Percentiles rank a stretch among this genome's conserved stretches.
Conservation (phyloP, 2,888 invertebrate species). For the Augochlorella aurata region DNA sequence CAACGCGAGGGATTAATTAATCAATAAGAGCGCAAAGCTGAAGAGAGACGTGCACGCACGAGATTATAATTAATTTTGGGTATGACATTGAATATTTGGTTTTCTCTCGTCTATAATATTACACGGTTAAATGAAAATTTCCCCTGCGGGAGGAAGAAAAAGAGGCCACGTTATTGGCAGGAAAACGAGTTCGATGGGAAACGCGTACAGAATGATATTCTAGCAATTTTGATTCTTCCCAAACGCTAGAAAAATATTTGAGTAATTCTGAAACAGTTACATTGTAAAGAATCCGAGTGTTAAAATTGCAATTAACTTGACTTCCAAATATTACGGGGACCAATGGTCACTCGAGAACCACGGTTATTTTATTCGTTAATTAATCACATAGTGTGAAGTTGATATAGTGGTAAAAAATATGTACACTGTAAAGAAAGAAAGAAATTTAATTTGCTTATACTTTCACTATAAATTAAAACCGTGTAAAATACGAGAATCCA, state of each 20-base stretch:
- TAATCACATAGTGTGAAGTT: too few relatives aligned
- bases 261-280: background rate
- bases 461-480: too few relatives aligned
- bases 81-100: background rate
- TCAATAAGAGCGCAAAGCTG: background rate
- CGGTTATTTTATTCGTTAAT: too few relatives aligned
- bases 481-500: too few relatives aligned
- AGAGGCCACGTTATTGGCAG: background rate
- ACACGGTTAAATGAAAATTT: background rate
- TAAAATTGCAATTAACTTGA: background rate
- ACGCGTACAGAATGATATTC: background rate
- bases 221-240: background rate
- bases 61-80: slow-evolving; percentile 1
- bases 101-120: background rate
- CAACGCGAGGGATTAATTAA: background rate
- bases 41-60: background rate
- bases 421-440: too few relatives aligned
- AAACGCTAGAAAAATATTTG: background rate
- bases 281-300: background rate
- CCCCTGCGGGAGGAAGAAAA: background rate
- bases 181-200: background rate
- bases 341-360: background rate
- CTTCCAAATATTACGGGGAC: background rate
- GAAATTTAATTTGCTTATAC: too few relatives aligned
- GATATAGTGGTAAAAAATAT: too few relatives aligned